A percentile compares a stretch with the other conserved stretches of the same genome.
Evolutionary conservation across 23 tunicate genomes (phyloP).

Genomic region (Trididemnum clinides): DNA sequence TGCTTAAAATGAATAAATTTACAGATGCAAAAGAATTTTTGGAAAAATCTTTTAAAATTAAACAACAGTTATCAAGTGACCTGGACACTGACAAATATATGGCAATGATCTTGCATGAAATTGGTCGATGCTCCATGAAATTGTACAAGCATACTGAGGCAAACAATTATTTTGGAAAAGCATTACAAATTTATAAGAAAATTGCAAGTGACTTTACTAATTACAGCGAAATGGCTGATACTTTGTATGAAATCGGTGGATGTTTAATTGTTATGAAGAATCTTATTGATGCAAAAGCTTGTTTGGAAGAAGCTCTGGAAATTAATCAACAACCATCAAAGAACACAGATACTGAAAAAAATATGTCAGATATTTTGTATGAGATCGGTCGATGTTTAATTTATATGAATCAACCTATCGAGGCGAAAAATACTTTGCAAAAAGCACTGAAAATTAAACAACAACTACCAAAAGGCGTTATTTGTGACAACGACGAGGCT

Average conservation of each 20-base stretch:
- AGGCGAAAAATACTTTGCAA: neutral
- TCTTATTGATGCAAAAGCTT: neutral
- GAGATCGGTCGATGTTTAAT: conserved; percentile 1
- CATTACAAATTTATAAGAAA: no score
- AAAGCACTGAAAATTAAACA: neutral
- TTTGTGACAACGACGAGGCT: neutral
- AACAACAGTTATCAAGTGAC: no score
- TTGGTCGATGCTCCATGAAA: no score
- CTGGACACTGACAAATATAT: no score
- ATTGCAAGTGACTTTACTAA: no score
- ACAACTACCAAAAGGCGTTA: neutral
- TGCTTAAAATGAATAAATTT: no score
- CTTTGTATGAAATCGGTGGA: neutral
- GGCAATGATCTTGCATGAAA: no score
- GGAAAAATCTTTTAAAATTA: no score
- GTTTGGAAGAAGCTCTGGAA: neutral
- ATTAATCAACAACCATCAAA: neutral
- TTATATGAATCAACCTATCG: neutral
- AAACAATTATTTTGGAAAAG: no score
- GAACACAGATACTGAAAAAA: neutral
- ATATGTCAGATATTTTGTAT: neutral
- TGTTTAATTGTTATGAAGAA: neutral
- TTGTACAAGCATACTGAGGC: no score
- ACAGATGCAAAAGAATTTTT: no score
- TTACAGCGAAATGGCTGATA: no score